Conservation (phyloP, 2,888 invertebrate species). For the Xestia c-nigrum region DNA sequence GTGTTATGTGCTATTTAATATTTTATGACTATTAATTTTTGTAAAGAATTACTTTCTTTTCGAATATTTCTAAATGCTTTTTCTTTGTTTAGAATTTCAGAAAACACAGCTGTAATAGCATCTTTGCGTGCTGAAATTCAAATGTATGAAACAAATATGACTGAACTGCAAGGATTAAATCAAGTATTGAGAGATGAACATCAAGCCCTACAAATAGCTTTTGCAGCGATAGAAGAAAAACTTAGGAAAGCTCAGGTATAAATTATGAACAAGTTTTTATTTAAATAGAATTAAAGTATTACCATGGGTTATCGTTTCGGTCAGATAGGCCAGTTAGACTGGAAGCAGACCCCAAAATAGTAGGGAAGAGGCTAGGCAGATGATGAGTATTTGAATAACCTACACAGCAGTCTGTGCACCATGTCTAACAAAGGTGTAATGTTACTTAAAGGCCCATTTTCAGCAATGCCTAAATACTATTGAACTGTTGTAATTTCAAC, state of each 20-base stretch:
- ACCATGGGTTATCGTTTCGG: no score
- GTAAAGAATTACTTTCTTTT: background rate
- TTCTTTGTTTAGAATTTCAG: slow-evolving; percentile 91
- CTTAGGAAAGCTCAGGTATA: slow-evolving; percentile 95
- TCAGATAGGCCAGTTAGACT: no score
- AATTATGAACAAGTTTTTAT: background rate
- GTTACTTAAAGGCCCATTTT: background rate
- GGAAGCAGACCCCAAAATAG: no score
- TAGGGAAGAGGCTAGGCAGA: no score
- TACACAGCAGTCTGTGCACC: background rate
- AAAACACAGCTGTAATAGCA: slow-evolving; percentile 92
- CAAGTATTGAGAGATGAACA: slow-evolving; percentile 98
- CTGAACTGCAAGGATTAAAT: slow-evolving; percentile 95
- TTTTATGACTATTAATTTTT: background rate
- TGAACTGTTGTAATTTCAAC: background rate
- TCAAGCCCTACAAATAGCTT: slow-evolving; percentile 97
- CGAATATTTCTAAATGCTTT: background rate
- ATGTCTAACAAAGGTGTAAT: background rate
- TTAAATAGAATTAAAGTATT: background rate
- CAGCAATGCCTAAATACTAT: background rate
- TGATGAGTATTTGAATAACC: no score
- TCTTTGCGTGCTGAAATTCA: slow-evolving; percentile 94
- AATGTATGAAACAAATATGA: slow-evolving; percentile 93
- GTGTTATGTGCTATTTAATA: background rate
- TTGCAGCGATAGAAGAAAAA: slow-evolving; percentile 97